A percentile compares a stretch with the other conserved stretches of the same genome.
Evolutionary conservation across 2,113 vertebrate genomes (phyloP).

Genomic region (Anhinga rufa): DNA sequence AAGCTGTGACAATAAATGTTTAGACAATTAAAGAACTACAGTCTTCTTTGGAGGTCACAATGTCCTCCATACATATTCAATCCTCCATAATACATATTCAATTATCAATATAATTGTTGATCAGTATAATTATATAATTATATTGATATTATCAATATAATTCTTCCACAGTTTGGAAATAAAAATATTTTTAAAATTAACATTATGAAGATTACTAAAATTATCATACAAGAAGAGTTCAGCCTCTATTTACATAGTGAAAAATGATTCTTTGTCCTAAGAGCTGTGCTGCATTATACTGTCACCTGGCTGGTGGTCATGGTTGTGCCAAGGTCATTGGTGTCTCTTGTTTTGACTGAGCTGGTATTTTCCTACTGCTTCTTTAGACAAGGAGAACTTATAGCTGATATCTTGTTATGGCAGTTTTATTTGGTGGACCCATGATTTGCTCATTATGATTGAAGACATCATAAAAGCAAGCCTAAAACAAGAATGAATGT

Average conservation of each 20-base stretch:
- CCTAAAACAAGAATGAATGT: not conserved
- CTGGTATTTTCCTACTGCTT: not conserved
- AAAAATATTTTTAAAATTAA: not conserved
- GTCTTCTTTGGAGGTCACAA: not conserved
- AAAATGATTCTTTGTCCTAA: not conserved
- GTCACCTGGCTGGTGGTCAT: not conserved
- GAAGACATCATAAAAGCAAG: not conserved
- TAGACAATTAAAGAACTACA: not conserved
- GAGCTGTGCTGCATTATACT: not conserved
- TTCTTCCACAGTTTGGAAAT: not conserved
- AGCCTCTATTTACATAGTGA: not conserved
- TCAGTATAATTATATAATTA: too few relatives aligned
- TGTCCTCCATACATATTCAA: too few relatives aligned
- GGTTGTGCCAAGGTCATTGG: not conserved
- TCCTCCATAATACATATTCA: too few relatives aligned
- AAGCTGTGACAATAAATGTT: not conserved
- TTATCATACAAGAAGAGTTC: not conserved
- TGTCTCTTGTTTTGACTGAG: not conserved
- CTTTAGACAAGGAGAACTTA: not conserved
- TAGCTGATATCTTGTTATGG: not conserved
- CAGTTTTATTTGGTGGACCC: not conserved
- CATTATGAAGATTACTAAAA: not conserved
- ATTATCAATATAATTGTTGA: too few relatives aligned
- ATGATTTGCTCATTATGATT: not conserved
- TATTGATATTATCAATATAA: not conserved